Conservation (phyloP, 2,113 vertebrate species). For the Psophia crepitans region DNA sequence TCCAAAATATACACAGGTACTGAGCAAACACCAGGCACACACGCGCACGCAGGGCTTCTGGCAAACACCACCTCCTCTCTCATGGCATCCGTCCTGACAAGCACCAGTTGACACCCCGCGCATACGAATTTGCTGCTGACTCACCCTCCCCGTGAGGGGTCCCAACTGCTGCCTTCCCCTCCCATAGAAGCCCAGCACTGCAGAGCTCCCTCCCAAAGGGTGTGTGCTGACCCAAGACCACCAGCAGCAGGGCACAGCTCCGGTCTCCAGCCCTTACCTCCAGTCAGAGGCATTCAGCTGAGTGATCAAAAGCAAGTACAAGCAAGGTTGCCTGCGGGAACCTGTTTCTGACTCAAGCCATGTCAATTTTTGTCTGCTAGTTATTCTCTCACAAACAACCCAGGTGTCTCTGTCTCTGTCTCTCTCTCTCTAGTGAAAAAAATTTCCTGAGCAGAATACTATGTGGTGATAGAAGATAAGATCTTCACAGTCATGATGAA, state of each 20-base stretch:
- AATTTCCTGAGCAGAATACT: not conserved
- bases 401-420: not conserved
- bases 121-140: not conserved
- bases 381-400: not conserved
- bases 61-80: not conserved
- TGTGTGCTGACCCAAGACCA: not conserved
- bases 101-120: not conserved
- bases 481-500: not conserved
- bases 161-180: not conserved
- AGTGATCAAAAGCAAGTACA: conserved; percentile 42
- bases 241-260: not conserved
- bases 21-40: not conserved
- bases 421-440: not conserved
- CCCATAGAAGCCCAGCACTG: not conserved
- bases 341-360: not conserved
- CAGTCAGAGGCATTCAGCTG: not conserved
- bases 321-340: conserved; percentile 29
- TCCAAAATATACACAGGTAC: not conserved
- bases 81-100: not conserved
- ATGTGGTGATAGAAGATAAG: not conserved
- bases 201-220: not conserved
- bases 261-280: not conserved
- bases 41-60: accelerated
- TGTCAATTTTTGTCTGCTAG: not conserved
- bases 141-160: not conserved